Evolutionary conservation across 2,113 vertebrate genomes (phyloP), one percentile per base, ranked within the genome.

Genomic region (Siniperca knerii): DNA sequence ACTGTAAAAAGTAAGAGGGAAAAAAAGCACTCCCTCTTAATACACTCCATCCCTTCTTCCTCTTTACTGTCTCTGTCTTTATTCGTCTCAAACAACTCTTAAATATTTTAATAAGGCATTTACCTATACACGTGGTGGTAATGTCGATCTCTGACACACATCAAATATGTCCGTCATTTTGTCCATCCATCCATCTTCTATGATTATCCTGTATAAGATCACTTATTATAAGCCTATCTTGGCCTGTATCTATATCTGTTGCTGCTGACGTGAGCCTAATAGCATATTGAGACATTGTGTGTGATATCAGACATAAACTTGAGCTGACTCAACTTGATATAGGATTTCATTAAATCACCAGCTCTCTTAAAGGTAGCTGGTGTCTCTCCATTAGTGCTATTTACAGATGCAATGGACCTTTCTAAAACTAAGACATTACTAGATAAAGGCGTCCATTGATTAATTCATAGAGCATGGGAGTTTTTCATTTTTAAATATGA

Each of bases 341-440:
- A 67, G 21, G 40, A 58, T 50, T 75, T 75, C 42, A 61, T 61
- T 55, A 44, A 83, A 76, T 37, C 54, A 50, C 13, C 55, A 23
- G 29, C 54, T 61, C 13, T 37, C 54, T 50, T 33, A 37, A 73
- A 65, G 20, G 61, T 13, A 66, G 70, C 33, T 16, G 35, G 20
- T 50, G 62, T 60, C 40, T 74, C 21, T 61, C 55, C 73, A 76
- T 76, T 70, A 69, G 55, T 29, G 12, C 4, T 18, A 62, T 82
- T 75, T 54, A 82, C 65, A 69, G 10, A 61, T 29, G 16, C 21
- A 29, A 21, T 8, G 25, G 72, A 82, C 62, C 70, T 50, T 58
- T 69, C 9, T 57, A 50, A 69, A 70, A 33, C 29, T 4, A 58
- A 67, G 20, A 25, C 37, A 44, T 75, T 11, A 54, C 15, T 20